Evolutionary conservation across 2,888 invertebrate species (phyloP).

Genomic region (Drosophila affinis): DNA sequence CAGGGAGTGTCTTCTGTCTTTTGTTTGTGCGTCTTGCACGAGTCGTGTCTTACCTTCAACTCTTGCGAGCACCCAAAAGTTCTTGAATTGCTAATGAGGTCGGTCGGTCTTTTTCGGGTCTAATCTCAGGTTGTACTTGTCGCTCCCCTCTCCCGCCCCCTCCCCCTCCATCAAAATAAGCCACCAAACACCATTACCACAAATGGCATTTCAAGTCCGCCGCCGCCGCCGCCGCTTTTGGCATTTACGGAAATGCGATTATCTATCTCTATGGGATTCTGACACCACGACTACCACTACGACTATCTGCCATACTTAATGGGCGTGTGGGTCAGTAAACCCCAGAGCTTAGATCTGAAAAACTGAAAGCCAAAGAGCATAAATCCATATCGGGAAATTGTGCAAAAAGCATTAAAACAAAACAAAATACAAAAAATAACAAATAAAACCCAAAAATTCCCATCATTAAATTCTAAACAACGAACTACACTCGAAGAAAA

Average conservation of each 20-base stretch:
- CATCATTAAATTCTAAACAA: conserved; percentile 35
- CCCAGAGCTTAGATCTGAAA: conserved; percentile 33
- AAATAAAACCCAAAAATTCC: conserved; percentile 41
- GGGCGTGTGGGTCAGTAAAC: conserved; percentile 71
- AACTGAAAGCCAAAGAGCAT: conserved; percentile 10
- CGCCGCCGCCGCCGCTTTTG: conserved; percentile 31
- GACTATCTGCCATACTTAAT: conserved; percentile 16
- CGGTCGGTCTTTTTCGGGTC: conserved; percentile 25
- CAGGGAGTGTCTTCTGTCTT: conserved; percentile 6
- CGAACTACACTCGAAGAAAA: neutral
- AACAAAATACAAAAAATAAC: conserved; percentile 27
- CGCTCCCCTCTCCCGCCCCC: conserved; percentile 22
- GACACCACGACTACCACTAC: neutral
- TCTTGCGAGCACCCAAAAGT: conserved; percentile 35
- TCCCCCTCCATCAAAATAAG: neutral
- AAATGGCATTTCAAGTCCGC: conserved; percentile 65
- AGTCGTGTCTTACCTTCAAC: conserved; percentile 52
- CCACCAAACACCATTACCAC: conserved; percentile 38
- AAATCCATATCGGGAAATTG: conserved; percentile 57
- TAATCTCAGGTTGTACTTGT: conserved; percentile 48
- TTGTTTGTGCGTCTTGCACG: conserved; percentile 8
- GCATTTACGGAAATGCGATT: conserved; percentile 67
- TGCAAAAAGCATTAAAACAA: conserved; percentile 18
- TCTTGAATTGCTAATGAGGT: conserved; percentile 55
- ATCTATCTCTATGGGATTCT: conserved; percentile 18